Evolutionary conservation across 2,888 invertebrate genomes (phyloP), one percentile per base, ranked within the genome.

Genomic region (Ochlodes sylvanus): DNA sequence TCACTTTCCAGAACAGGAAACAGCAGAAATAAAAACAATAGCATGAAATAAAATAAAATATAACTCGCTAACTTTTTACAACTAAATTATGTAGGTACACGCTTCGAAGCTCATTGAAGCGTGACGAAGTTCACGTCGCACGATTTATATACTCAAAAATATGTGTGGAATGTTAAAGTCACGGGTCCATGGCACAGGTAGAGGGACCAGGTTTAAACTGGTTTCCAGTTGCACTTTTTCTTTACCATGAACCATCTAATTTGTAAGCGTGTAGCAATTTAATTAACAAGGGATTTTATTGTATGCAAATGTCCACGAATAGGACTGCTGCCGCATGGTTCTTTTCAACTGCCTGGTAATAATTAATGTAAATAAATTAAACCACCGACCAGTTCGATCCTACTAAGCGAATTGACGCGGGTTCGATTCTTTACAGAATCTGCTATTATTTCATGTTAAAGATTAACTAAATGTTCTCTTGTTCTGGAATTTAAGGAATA

Each of bases 151-250:
- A 67, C 62, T 60, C 72, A 38, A 32, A 73, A 73, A 69, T 74
- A 79, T 79, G 78, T 71, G 64, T 56, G 79, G 83, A 83, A 82
- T 83, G 77, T 73, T 74, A 74, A 70, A 77, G 76, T 78, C 77
- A 77, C 60, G 47, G 66, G 27, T 58, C 2, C 55, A 54, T 52
- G 66, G 63, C 66, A 75, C 81, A 81, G 82, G 83, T 81, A 81
- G 79, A 72, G 57, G 72, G 71, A 21, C 32, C 64, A 65, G 72
- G 70, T 71, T 61, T 56, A 62, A 75, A 81, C 80, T 74, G 80
- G 81, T 81, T 80, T 75, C 10, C 19, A 63, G 57, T 63, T 54
- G 55, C 65, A 64, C 61, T 70, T 69, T 71, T 71, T 71, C 70
- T 67, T 63, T 69, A 62, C 63, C 69, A 56, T 60, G 27, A 41